phyloP scores from a whole-genome alignment of 2,888 invertebrate genomes.

The Neoascia interrupta region DNA sequence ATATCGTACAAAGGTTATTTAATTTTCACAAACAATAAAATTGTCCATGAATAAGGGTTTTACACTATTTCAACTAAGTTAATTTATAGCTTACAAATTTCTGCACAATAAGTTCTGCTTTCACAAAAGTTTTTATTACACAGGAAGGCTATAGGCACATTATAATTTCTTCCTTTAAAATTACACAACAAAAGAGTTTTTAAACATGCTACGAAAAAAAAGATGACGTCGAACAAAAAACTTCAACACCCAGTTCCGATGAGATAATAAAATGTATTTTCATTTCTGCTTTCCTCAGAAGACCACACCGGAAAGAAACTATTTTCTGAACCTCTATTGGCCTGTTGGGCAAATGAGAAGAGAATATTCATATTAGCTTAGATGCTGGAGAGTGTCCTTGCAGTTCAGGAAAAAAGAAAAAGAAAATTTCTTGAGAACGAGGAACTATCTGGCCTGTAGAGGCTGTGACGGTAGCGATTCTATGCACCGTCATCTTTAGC shows the following conservation, averaged over 20 bases:
- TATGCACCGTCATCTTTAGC: neutral
- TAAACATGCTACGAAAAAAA: no score
- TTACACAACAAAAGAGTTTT: no score
- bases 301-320: neutral
- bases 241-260: slow-evolving; percentile 1
- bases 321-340: slow-evolving; percentile 13
- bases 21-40: no score
- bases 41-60: no score
- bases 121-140: no score
- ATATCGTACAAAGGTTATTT: no score
- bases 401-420: neutral
- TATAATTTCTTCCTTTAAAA: no score
- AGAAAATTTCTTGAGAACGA: neutral
- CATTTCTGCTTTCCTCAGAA: neutral
- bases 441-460: neutral
- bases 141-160: no score
- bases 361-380: slow-evolving; percentile 26
- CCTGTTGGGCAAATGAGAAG: slow-evolving; percentile 20
- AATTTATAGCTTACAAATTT: no score
- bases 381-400: slow-evolving; percentile 15
- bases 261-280: slow-evolving; percentile 14
- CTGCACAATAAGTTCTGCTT: no score
- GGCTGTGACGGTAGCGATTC: neutral
- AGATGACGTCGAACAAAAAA: no score
- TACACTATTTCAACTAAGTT: no score